These are phyloP conservation scores for Prionailurus bengalensis DNA, from an alignment of 2,113 vertebrate genomes.

Conservation along the genomic window DNA sequence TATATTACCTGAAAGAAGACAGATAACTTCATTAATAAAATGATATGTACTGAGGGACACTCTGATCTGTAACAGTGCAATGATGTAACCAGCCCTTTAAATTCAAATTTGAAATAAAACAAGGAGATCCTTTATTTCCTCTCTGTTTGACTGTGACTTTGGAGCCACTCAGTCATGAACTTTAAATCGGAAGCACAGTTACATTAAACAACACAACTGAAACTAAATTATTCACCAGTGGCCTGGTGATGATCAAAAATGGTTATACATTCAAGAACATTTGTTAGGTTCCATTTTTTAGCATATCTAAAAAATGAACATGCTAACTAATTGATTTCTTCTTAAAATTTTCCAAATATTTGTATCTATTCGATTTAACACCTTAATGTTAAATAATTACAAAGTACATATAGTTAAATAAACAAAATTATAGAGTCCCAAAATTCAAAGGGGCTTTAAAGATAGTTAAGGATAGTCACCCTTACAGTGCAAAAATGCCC, in stretches of 20 bases:
- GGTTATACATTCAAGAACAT: slow-evolving; percentile 28
- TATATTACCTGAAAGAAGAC: not conserved
- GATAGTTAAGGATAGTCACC: slow-evolving; percentile 28
- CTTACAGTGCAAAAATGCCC: slow-evolving; percentile 12
- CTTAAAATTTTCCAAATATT: slow-evolving; percentile 29
- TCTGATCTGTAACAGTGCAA: not conserved
- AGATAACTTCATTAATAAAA: slow-evolving; percentile 56
- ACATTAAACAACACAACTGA: slow-evolving; percentile 32
- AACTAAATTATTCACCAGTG: slow-evolving; percentile 41
- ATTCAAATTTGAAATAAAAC: slow-evolving; percentile 66
- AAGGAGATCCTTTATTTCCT: slow-evolving; percentile 55
- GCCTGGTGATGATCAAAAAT: slow-evolving; percentile 40
- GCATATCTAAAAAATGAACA: not conserved
- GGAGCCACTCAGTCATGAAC: slow-evolving; percentile 54
- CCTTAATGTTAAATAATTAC: slow-evolving; percentile 50
- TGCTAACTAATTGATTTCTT: slow-evolving; percentile 17
- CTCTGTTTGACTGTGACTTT: slow-evolving; percentile 47
- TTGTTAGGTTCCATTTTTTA: slow-evolving; percentile 32
- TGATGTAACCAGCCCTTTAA: slow-evolving; percentile 48
- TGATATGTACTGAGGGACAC: not conserved
- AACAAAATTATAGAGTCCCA: not conserved
- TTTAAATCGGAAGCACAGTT: slow-evolving; percentile 63
- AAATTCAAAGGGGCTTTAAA: slow-evolving; percentile 51
- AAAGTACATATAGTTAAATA: slow-evolving; percentile 32
- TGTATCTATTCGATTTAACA: slow-evolving; percentile 32